Conservation (phyloP, 2,888 invertebrate genomes). For the Eristalis intricaria region DNA sequence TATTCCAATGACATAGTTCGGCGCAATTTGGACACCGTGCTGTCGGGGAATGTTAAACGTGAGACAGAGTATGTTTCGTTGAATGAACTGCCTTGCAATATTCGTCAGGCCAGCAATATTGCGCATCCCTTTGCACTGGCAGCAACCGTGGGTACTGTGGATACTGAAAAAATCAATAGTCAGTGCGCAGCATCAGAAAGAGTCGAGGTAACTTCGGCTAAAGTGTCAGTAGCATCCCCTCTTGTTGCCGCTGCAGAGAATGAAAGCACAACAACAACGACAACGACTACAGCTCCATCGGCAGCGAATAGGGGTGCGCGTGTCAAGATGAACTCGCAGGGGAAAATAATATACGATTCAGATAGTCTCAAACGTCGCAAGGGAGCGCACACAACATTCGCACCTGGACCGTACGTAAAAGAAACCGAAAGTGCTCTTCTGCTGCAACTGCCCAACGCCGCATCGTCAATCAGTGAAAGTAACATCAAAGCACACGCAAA, state of each 20-base stretch:
- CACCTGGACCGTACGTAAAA: constrained; percentile 93
- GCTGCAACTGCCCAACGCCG: constrained; percentile 51
- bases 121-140: constrained; percentile 68
- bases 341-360: constrained; percentile 93
- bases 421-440: constrained; percentile 82
- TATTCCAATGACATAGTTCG: constrained; percentile 87
- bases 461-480: constrained; percentile 73
- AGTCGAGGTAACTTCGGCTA: constrained; percentile 63
- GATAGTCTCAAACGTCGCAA: constrained; percentile 90
- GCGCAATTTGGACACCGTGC: constrained; percentile 84
- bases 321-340: constrained; percentile 92
- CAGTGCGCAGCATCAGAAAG: constrained; percentile 74
- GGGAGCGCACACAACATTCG: constrained; percentile 92
- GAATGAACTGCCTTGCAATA: constrained; percentile 87
- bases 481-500: constrained; percentile 59
- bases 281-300: constrained; percentile 52
- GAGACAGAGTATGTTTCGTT: constrained; percentile 88
- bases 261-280: constrained; percentile 74
- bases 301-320: constrained; percentile 82
- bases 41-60: constrained; percentile 83
- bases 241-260: constrained; percentile 43
- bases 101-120: constrained; percentile 74
- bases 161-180: constrained; percentile 68
- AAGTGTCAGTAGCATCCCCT: constrained; percentile 58
- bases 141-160: constrained; percentile 63